Conservation (phyloP, 2,113 vertebrate genomes). For the Pelobates fuscus region DNA sequence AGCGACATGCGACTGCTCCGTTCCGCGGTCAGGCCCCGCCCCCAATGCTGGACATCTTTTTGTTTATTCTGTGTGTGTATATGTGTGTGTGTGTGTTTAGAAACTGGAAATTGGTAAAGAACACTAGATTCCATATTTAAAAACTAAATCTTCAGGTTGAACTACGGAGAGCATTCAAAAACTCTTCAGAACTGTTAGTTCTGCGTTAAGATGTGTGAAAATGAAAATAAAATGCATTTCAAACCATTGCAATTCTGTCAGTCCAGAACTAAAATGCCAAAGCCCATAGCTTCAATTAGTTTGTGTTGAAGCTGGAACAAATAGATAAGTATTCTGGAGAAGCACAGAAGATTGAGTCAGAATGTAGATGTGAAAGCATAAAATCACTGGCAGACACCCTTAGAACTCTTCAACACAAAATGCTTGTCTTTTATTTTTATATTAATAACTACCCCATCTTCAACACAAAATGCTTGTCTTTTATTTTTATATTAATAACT, state of each 20-base stretch:
- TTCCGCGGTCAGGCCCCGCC: no score
- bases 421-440: no score
- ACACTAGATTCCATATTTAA: no score
- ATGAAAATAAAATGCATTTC: constrained; percentile 9
- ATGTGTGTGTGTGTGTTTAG: no score
- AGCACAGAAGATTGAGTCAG: background rate
- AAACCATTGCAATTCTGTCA: background rate
- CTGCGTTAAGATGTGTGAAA: constrained; percentile 1
- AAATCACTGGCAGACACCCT: constrained; percentile 4
- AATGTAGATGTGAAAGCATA: background rate
- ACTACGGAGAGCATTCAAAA: background rate
- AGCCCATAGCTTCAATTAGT: constrained; percentile 19
- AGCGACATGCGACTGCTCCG: no score
- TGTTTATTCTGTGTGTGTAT: no score
- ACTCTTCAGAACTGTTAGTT: background rate
- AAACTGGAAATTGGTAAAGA: no score
- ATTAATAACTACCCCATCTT: no score
- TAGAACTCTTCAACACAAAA: no score
- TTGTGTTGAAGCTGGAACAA: constrained; percentile 29
- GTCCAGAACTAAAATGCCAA: constrained; percentile 31
- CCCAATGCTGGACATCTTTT: no score
- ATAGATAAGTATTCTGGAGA: constrained; percentile 6
- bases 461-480: no score
- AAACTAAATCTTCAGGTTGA: background rate
- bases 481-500: no score